Evolutionary conservation across 2,113 vertebrate species (phyloP).

Genomic region (Gambusia affinis): DNA sequence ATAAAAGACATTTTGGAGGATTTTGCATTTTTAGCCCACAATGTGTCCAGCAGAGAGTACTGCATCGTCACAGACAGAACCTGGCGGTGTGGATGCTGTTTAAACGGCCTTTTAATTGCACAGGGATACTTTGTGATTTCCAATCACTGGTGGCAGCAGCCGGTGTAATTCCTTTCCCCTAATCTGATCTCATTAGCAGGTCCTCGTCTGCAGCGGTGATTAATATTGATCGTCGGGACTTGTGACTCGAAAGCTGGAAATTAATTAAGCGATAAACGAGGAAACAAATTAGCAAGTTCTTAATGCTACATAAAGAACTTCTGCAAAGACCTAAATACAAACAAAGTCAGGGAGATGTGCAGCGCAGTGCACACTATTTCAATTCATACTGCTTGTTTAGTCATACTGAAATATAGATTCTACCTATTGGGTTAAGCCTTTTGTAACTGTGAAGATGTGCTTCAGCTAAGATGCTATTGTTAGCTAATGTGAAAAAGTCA

Average conservation of each 20-base stretch:
- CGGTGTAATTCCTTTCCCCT: conserved; percentile 58
- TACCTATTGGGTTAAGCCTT: too few relatives aligned
- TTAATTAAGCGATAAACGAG: conserved; percentile 71
- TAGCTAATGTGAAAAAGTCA: too few relatives aligned
- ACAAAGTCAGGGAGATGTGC: conserved; percentile 1
- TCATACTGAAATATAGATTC: not conserved
- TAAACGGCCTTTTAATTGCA: conserved; percentile 71
- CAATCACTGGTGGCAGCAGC: conserved; percentile 58
- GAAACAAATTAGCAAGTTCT: conserved; percentile 58
- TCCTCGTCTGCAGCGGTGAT: conserved; percentile 44
- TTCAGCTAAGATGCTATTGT: too few relatives aligned
- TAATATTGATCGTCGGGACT: conserved; percentile 62
- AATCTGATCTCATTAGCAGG: conserved; percentile 68
- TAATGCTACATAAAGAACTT: conserved; percentile 21
- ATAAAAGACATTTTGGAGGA: too few relatives aligned
- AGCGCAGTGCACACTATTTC: not conserved
- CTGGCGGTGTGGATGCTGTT: conserved; percentile 34
- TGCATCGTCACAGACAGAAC: conserved; percentile 49
- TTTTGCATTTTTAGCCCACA: too few relatives aligned
- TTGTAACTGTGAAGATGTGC: too few relatives aligned
- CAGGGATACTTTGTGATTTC: conserved; percentile 59
- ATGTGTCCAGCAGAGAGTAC: not conserved
- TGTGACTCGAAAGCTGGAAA: conserved; percentile 37
- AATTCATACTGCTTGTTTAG: not conserved
- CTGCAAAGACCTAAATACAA: not conserved